Conservation (phyloP, 1,140 invertebrate genomes). For the Aphelenchoides fujianensis region DNA sequence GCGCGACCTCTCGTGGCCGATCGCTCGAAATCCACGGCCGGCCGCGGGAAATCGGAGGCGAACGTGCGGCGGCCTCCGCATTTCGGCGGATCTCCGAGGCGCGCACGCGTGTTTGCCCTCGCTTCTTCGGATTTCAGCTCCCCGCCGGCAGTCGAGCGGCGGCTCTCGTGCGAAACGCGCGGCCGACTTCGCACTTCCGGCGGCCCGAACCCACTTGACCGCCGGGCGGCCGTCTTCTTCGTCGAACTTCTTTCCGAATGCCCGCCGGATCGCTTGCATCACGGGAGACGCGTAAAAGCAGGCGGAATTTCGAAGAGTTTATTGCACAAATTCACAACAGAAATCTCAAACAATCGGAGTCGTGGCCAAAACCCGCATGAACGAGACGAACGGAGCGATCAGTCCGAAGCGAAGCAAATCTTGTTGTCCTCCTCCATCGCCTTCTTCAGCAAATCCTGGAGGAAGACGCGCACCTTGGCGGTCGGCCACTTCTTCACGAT, state of each 20-base stretch:
- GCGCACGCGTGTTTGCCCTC: neutral
- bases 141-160: no score
- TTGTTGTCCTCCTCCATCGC: conserved; percentile 16
- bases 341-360: no score
- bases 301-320: neutral
- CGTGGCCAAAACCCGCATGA: no score
- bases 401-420: no score
- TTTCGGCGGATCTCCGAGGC: neutral
- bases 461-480: neutral
- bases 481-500: conserved; percentile 1
- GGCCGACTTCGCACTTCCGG: neutral
- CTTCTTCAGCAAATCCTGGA: conserved; percentile 4
- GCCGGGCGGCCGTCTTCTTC: neutral
- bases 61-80: neutral
- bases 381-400: no score
- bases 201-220: neutral
- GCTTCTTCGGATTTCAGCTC: neutral
- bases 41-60: neutral
- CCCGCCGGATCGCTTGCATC: no score
- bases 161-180: no score
- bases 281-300: no score
- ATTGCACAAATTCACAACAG: neutral
- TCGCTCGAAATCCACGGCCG: neutral
- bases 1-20: neutral
- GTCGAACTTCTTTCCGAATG: neutral